Conservation (phyloP, 2,888 invertebrate species). For the Crocallis elinguaria region DNA sequence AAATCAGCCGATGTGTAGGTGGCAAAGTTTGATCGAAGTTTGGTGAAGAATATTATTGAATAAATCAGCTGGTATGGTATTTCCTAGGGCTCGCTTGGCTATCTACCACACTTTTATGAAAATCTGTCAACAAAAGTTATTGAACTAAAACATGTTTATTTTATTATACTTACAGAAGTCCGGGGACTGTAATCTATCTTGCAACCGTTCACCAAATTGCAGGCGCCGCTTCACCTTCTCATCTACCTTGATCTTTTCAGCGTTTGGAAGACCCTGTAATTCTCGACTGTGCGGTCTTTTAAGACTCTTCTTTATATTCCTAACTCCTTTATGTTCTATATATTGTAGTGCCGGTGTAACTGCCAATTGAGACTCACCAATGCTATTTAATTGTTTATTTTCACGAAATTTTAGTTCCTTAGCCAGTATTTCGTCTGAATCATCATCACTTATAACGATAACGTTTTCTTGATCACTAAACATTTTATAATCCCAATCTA, state of each 20-base stretch:
- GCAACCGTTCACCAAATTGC: conserved; percentile 47
- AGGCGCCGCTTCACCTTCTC: conserved; percentile 55
- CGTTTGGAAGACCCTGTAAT: conserved; percentile 62
- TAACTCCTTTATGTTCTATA: conserved; percentile 54
- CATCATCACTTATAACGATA: conserved; percentile 52
- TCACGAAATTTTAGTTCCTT: conserved; percentile 27
- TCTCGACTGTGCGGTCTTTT: conserved; percentile 73
- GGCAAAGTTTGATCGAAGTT: too few relatives aligned
- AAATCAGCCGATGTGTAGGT: too few relatives aligned
- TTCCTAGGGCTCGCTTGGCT: too few relatives aligned
- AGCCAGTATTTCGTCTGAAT: conserved; percentile 34
- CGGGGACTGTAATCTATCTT: conserved; percentile 48
- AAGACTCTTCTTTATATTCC: conserved; percentile 70
- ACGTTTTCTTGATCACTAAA: conserved; percentile 51
- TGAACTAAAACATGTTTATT: too few relatives aligned
- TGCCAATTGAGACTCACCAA: conserved; percentile 36
- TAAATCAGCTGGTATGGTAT: too few relatives aligned
- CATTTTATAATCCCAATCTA: conserved; percentile 56
- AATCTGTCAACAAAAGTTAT: too few relatives aligned
- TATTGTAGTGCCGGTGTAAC: conserved; percentile 53
- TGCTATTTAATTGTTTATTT: conserved; percentile 34
- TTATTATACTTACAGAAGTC: conserved; percentile 60
- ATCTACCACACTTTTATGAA: too few relatives aligned
- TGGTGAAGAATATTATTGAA: too few relatives aligned
- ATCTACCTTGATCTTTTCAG: conserved; percentile 42